Base-by-base conservation (phyloP, 2,113 vertebrate genomes). In the Misgurnus mizolepis region DNA sequence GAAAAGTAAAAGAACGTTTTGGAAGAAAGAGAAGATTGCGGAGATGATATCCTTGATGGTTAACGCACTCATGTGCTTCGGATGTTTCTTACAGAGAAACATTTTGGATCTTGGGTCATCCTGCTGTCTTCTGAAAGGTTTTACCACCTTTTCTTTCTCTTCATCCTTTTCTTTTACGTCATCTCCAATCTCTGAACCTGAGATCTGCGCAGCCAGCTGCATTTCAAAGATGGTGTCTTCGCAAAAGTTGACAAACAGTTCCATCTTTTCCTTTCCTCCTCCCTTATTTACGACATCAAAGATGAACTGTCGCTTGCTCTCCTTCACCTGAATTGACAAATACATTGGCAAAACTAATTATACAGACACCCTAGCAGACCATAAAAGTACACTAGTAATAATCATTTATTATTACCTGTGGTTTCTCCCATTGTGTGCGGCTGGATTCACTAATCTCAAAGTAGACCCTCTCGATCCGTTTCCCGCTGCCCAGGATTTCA, bases 151-250 rank as follows among this genome's bases (percentile, higher is more conserved):
- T 64, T 92, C 90, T 73, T 94, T 92, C 41, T 93, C 91, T 61
- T 93, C 94, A 49, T 94, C 92, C 81, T 94, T 95, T 50, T 81
- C 94, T 0, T 83, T 76, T 0, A 86, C 89, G 45, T 94, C 91
- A 86, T 96, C 96, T 0, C 85, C 94, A 4, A 90, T 62, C 53
- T 95, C 95, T 0, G 95, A 88, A 49, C 80, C 90, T 18, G 92
- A 99, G 82, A 99, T 97, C 91, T 97, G 94, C 0, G 97, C 95
- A 0, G 97, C 97, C 75, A 99, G 92, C 43, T 99, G 96, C 97
- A 99, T 99, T 90, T 99, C 97, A 78, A 99, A 99, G 75, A 99
- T 98, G 72, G 97, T 99, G 85, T 99, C 97, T 83, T 99, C 96
- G 17, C 97, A 99, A 88, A 99, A 98, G 86, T 97, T 98, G 47